These are phyloP conservation scores for Drosophila malerkotliana DNA, from an alignment of 1,140 invertebrate species.

Conservation along the genomic window DNA sequence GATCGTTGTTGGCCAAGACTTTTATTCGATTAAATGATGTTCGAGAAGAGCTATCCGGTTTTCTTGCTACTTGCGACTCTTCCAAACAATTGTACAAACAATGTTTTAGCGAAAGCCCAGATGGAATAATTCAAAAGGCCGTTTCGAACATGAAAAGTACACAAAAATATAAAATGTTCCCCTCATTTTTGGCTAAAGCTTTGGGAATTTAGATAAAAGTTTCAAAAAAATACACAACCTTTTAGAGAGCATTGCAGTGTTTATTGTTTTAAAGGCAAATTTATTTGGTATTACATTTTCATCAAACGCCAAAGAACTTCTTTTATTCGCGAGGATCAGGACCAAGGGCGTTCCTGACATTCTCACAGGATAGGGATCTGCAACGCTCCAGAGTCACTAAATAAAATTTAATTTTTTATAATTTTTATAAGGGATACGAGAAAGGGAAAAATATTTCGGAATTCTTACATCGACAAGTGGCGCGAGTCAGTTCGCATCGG, in stretches of 20 bases:
- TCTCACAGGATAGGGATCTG: constrained; percentile 22
- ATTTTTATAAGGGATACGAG: too few relatives aligned
- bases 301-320: neutral
- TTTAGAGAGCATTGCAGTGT: constrained; percentile 26
- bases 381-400: constrained; percentile 38
- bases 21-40: constrained; percentile 7
- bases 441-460: too few relatives aligned
- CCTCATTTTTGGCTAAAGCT: neutral
- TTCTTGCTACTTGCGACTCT: neutral
- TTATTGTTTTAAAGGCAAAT: constrained; percentile 14
- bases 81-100: constrained; percentile 29
- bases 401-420: neutral
- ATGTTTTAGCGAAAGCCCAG: neutral
- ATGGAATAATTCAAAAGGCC: neutral
- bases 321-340: neutral
- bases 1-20: constrained; percentile 20
- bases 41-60: neutral
- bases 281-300: neutral
- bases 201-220: neutral
- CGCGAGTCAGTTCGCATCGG: constrained; percentile 47
- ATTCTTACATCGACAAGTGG: constrained; percentile 49
- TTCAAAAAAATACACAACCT: neutral
- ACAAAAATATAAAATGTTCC: neutral
- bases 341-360: constrained; percentile 17
- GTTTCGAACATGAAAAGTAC: neutral